A percentile compares a stretch with the other conserved stretches of the same genome.
Conservation (phyloP, 1,140 invertebrate species). For the Aradophagus sp. region DNA sequence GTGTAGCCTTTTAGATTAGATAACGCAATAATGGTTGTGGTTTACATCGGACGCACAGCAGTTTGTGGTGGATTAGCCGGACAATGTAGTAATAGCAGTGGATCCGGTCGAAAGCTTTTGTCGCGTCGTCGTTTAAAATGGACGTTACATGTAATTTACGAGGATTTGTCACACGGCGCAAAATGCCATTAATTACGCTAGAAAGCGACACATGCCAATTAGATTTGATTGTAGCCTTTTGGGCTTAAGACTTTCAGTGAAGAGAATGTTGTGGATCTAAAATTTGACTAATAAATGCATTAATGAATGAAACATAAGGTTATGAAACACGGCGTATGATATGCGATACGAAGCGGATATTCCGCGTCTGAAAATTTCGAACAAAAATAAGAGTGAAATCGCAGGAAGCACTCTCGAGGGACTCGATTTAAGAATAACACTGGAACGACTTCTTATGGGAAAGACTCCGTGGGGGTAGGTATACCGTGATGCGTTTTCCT, state of each 20-base stretch:
- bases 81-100: slow-evolving; percentile 52
- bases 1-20: slow-evolving; percentile 56
- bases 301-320: slow-evolving; percentile 33
- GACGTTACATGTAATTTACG: slow-evolving; percentile 49
- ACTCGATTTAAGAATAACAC: slow-evolving; percentile 52
- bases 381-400: slow-evolving; percentile 48
- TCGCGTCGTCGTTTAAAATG: slow-evolving; percentile 53
- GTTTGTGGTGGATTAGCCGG: slow-evolving; percentile 57
- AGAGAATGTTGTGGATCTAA: no score
- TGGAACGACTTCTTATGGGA: slow-evolving; percentile 50
- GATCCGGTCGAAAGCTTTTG: slow-evolving; percentile 44
- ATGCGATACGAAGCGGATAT: slow-evolving; percentile 34
- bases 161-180: slow-evolving; percentile 30
- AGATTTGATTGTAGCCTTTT: slow-evolving; percentile 4
- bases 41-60: slow-evolving; percentile 52
- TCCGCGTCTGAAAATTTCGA: slow-evolving; percentile 46
- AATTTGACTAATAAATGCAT: slow-evolving; percentile 9
- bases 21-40: slow-evolving; percentile 52
- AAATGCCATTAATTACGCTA: slow-evolving; percentile 29
- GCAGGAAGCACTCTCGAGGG: slow-evolving; percentile 40
- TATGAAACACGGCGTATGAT: slow-evolving; percentile 31
- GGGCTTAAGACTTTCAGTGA: slow-evolving; percentile 1
- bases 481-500: slow-evolving; percentile 23
- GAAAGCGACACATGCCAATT: slow-evolving; percentile 19
- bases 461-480: slow-evolving; percentile 35